phyloP scores from a whole-genome alignment of 2,888 invertebrate genomes.

The Dione vanillae region DNA sequence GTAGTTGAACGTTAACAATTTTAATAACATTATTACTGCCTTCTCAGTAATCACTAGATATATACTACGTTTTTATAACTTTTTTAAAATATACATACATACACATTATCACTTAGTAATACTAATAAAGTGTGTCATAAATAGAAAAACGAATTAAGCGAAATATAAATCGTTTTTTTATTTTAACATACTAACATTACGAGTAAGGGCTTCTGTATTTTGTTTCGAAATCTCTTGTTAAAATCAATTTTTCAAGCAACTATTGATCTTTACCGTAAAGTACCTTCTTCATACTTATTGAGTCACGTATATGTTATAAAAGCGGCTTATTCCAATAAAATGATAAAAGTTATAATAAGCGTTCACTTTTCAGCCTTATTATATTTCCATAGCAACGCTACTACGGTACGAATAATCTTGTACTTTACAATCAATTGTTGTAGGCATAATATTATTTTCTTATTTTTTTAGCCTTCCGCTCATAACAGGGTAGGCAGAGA shows the following conservation, averaged over 20 bases:
- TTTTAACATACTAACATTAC: background rate
- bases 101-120: no score
- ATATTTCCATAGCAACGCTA: conserved; percentile 4
- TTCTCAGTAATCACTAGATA: no score
- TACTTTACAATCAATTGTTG: background rate
- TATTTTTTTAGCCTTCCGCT: no score
- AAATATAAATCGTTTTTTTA: background rate
- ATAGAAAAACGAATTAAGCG: no score
- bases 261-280: conserved; percentile 3
- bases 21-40: no score
- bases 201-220: background rate
- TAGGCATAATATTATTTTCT: background rate
- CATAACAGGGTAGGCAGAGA: no score
- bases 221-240: background rate
- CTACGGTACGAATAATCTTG: no score
- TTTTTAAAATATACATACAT: no score
- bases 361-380: conserved; percentile 1
- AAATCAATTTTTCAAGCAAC: background rate
- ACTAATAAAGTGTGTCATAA: no score
- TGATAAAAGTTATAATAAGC: conserved; percentile 14
- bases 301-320: conserved; percentile 10
- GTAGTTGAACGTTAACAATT: no score
- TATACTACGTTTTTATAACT: no score
- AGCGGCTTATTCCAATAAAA: conserved; percentile 3
- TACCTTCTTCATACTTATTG: conserved; percentile 1